Evolutionary conservation across 2,113 vertebrate species (phyloP), one percentile per base, ranked within the genome.

Genomic region (Dipodomys stephensi): DNA sequence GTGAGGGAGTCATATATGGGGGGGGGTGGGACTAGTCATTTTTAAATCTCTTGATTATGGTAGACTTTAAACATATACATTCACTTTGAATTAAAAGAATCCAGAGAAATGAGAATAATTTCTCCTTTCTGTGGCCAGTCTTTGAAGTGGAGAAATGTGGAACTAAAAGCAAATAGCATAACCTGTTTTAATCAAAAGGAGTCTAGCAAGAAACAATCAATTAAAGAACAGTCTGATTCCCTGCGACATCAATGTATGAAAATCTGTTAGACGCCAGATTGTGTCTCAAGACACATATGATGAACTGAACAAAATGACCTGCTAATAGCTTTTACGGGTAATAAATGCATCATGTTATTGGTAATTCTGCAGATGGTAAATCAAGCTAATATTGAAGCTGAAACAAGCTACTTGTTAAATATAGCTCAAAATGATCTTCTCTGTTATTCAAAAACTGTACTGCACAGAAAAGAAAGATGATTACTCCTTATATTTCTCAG

Each of bases 241-340:
- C 98, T 97, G 98, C 97, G 98, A 98, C 98, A 98, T 98, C 98
- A 98, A 98, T 98, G 98, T 98, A 98, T 98, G 98, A 98, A 98
- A 98, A 98, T 98, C 98, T 98, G 98, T 98, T 98, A 98, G 98
- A 98, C 98, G 98, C 98, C 98, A 98, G 98, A 98, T 98, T 98
- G 98, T 98, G 98, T 98, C 98, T 98, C 98, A 98, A 98, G 98
- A 98, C 98, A 98, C 98, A 98, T 98, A 98, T 98, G 98, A 98
- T 98, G 98, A 98, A 98, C 98, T 98, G 98, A 98, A 98, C 98
- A 98, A 98, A 98, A 98, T 98, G 98, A 98, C 98, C 98, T 98
- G 98, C 98, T 98, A 98, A 98, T 98, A 98, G 98, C 98, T 98
- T 98, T 98, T 98, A 98, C 98, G 98, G 98, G 98, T 98, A 98